Conservation (phyloP, 2,888 invertebrate species). For the Phragmatobia fuliginosa region DNA sequence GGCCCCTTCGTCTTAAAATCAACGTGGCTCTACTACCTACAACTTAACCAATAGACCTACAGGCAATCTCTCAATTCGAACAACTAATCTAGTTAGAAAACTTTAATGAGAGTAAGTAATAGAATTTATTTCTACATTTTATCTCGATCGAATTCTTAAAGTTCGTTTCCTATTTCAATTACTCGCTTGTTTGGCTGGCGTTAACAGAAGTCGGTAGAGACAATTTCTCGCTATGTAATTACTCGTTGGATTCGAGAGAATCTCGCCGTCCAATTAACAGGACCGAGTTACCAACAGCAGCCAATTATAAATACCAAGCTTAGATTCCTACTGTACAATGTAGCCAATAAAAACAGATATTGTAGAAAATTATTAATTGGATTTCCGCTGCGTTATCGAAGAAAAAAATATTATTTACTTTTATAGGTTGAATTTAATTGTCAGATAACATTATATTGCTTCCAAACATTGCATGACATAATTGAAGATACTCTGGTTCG, state of each 20-base stretch:
- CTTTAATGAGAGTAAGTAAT: neutral
- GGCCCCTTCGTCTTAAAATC: too few relatives aligned
- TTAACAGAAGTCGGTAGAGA: slow-evolving; percentile 19
- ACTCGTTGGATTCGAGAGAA: slow-evolving; percentile 52
- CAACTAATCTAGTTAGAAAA: neutral
- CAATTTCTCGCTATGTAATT: slow-evolving; percentile 56
- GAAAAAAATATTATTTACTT: too few relatives aligned
- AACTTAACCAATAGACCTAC: neutral
- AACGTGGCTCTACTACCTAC: too few relatives aligned
- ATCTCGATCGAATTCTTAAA: neutral
- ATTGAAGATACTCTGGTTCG: too few relatives aligned
- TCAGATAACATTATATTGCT: neutral
- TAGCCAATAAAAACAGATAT: slow-evolving; percentile 26
- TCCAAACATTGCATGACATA: neutral
- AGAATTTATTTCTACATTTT: neutral
- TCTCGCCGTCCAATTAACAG: slow-evolving; percentile 63
- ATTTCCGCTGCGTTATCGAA: slow-evolving; percentile 1
- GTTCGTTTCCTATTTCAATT: slow-evolving; percentile 27
- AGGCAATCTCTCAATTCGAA: neutral
- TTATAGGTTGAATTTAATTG: neutral
- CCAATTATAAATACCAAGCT: slow-evolving; percentile 60
- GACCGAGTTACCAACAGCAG: slow-evolving; percentile 46
- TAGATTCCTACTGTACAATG: slow-evolving; percentile 41
- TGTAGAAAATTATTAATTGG: slow-evolving; percentile 14
- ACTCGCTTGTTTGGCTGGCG: slow-evolving; percentile 22